Percentiles rank a stretch among this genome's conserved stretches.
Evolutionary conservation across 2,797 vertebrate genomes (phyloP).

Genomic region (Pangasius krempfi): DNA sequence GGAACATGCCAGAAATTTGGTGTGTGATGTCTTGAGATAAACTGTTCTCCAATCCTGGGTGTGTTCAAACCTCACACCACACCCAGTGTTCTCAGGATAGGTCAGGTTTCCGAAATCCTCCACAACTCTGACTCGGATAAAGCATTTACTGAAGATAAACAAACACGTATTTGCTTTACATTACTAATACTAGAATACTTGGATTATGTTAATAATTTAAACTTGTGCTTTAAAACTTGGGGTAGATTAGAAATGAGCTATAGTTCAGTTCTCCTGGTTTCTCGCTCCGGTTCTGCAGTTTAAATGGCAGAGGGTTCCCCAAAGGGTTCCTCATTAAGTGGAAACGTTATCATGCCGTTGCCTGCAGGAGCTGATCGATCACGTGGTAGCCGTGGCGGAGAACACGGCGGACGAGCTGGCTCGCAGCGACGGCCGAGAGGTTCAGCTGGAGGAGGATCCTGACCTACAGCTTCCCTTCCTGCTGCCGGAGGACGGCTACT

Average conservation of each 20-base stretch:
- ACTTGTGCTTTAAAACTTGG: not conserved
- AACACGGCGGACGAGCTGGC: conserved; percentile 96
- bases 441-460: conserved; percentile 94
- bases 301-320: not conserved
- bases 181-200: not conserved
- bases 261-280: not conserved
- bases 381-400: conserved; percentile 92
- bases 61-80: not conserved
- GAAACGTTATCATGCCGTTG: not conserved
- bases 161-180: not conserved
- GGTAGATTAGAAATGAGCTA: not conserved
- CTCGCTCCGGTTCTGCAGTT: not conserved
- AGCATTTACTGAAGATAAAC: not conserved
- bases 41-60: not conserved
- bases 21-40: not conserved
- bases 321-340: too few species aligned
- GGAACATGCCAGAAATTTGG: not conserved
- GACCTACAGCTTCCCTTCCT: conserved; percentile 97
- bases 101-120: not conserved
- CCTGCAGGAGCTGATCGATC: conserved; percentile 89
- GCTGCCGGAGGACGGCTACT: conserved; percentile 96
- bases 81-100: not conserved
- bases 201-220: not conserved
- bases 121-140: not conserved
- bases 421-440: conserved; percentile 92